These are phyloP conservation scores for Geothlypis trichas DNA, from an alignment of 2,113 vertebrate species.

Conservation along the genomic window DNA sequence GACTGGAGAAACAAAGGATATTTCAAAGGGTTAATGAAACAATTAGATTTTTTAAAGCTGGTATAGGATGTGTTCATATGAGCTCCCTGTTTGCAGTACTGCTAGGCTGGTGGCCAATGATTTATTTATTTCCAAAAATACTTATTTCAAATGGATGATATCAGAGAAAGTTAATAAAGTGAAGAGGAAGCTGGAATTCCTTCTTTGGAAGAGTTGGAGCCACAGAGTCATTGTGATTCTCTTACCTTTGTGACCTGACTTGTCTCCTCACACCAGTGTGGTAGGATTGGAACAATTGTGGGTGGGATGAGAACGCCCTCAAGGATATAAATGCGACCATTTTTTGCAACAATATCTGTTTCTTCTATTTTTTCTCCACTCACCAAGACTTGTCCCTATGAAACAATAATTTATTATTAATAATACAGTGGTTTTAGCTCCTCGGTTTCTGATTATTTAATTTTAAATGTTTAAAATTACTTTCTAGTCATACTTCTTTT, in stretches of 20 bases:
- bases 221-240: rapidly evolving
- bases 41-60: not conserved
- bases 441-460: not conserved
- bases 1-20: not conserved
- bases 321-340: conserved; percentile 86
- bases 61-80: not conserved
- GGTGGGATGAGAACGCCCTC: conserved; percentile 83
- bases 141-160: not conserved
- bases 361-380: conserved; percentile 79
- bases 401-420: not conserved
- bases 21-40: not conserved
- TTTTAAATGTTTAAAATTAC: not conserved
- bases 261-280: conserved; percentile 83
- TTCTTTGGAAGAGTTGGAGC: not conserved
- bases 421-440: not conserved
- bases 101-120: not conserved
- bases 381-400: conserved; percentile 85
- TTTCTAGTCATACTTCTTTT: not conserved
- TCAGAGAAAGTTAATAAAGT: not conserved
- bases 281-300: conserved; percentile 88
- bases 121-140: not conserved
- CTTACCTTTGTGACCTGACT: conserved; percentile 76
- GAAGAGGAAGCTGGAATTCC: not conserved
- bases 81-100: not conserved
- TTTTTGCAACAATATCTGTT: conserved; percentile 83